These are phyloP conservation scores for Crenichthys baileyi DNA, from an alignment of 2,797 vertebrate species.

Conservation along the genomic window DNA sequence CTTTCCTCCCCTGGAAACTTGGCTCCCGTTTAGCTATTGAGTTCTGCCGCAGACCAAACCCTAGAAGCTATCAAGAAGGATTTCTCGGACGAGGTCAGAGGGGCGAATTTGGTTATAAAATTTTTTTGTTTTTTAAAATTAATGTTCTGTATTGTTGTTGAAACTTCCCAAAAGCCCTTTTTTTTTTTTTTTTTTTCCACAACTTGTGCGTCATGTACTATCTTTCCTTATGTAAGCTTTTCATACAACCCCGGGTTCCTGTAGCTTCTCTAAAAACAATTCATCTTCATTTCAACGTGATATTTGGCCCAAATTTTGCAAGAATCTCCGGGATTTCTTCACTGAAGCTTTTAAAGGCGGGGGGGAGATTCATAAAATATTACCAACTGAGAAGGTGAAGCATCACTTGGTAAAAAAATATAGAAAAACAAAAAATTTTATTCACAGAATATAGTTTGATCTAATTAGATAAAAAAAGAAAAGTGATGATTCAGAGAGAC, in stretches of 20 bases:
- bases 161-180: background rate
- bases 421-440: background rate
- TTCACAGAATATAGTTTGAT: background rate
- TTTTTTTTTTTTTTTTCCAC: background rate
- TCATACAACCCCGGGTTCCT: background rate
- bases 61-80: background rate
- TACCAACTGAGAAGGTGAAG: background rate
- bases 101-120: background rate
- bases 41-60: too few relatives aligned
- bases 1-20: too few relatives aligned
- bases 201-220: background rate
- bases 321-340: too few relatives aligned
- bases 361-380: background rate
- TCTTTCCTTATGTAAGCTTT: background rate
- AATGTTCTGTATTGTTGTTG: background rate
- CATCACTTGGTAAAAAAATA: too few relatives aligned
- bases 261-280: background rate
- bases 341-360: too few relatives aligned
- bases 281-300: background rate
- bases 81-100: background rate
- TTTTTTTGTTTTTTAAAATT: background rate
- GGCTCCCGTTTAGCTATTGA: too few relatives aligned
- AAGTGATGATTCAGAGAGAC: background rate
- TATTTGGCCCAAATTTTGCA: background rate
- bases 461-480: background rate